phyloP scores from a whole-genome alignment of 2,888 invertebrate species.

The Leptinotarsa juncta region DNA sequence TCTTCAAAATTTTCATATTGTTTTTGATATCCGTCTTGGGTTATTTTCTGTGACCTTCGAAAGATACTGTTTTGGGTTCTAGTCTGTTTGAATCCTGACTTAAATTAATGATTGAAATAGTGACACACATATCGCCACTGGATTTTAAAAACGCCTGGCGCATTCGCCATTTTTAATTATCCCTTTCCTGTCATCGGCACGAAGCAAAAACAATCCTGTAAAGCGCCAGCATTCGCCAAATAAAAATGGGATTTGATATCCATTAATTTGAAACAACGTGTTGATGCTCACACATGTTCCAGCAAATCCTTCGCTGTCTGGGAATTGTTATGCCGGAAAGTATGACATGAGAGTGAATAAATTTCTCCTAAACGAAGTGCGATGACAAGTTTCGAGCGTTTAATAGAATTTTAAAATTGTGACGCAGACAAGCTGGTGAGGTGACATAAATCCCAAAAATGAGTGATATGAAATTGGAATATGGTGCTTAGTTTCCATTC shows the following conservation, averaged over 20 bases:
- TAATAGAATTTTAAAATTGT: not conserved
- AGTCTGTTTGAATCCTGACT: too few species aligned
- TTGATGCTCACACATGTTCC: constrained; percentile 3
- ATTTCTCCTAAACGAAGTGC: not conserved
- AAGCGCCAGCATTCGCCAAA: not conserved
- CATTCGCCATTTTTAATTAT: constrained; percentile 1
- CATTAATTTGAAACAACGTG: constrained; percentile 15
- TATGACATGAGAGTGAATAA: constrained; percentile 2
- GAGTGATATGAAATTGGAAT: too few species aligned
- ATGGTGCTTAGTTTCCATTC: too few species aligned
- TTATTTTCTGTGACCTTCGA: too few species aligned
- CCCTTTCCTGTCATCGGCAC: not conserved
- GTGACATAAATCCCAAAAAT: not conserved
- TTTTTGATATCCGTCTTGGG: too few species aligned
- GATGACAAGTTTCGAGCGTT: not conserved
- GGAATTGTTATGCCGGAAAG: not conserved
- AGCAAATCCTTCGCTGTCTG: constrained; percentile 3
- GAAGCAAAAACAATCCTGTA: not conserved
- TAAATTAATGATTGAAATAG: too few species aligned
- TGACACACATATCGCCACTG: not conserved
- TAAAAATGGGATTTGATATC: constrained; percentile 10
- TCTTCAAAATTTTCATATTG: too few species aligned
- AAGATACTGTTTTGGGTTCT: too few species aligned
- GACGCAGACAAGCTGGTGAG: not conserved
- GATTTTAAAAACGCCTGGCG: not conserved